Evolutionary conservation across 2,797 vertebrate genomes (phyloP).

Genomic region (Lemur catta): DNA sequence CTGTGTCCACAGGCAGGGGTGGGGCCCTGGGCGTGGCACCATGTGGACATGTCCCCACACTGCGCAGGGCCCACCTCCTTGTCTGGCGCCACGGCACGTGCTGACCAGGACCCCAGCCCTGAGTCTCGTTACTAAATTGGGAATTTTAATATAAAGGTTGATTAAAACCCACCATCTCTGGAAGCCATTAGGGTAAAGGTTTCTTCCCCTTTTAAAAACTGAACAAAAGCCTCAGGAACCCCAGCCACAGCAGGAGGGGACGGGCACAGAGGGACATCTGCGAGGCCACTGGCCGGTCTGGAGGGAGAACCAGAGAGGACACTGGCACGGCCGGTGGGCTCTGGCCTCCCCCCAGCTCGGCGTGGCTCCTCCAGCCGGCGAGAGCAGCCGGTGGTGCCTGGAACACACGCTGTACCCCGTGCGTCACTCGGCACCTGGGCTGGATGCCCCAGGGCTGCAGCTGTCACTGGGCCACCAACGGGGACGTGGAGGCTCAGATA

Average conservation of each 20-base stretch:
- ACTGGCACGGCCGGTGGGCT: background rate
- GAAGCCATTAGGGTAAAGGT: background rate
- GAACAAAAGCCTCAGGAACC: background rate
- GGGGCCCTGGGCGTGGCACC: background rate
- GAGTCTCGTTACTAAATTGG: background rate
- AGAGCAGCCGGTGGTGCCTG: fast-evolving
- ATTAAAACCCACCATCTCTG: background rate
- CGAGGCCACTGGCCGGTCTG: background rate
- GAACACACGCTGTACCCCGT: background rate
- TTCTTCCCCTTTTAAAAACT: background rate
- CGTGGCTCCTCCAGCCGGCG: background rate
- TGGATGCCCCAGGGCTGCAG: background rate
- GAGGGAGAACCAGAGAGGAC: background rate
- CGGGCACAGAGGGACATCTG: background rate
- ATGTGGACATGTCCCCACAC: background rate
- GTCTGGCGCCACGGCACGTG: fast-evolving
- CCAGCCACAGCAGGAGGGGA: background rate
- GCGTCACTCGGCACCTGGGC: background rate
- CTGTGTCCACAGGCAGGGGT: too few relatives aligned
- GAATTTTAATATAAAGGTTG: background rate
- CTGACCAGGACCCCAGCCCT: background rate
- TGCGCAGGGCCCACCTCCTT: fast-evolving
- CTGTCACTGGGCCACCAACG: background rate
- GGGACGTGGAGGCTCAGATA: background rate
- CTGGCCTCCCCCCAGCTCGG: background rate